Percentiles rank a stretch among this genome's conserved stretches.
Conservation (phyloP, 2,888 invertebrate genomes). For the Morpho achilles region DNA sequence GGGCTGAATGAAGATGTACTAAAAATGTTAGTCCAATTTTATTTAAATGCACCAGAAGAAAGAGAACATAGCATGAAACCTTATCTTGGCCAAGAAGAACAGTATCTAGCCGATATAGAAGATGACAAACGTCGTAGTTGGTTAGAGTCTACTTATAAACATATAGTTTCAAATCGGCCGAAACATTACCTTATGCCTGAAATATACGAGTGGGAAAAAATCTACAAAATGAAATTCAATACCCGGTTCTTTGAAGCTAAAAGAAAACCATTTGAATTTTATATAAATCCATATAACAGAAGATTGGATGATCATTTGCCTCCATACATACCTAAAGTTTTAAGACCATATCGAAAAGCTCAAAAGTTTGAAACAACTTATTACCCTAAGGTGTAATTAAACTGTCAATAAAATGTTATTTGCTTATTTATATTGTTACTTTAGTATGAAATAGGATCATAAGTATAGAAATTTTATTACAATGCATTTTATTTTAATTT, state of each 20-base stretch:
- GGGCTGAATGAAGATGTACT: conserved; percentile 91
- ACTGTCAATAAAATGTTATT: background rate
- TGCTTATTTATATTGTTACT: background rate
- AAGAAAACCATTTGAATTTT: conserved; percentile 84
- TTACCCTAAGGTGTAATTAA: conserved; percentile 77
- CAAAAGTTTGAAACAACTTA: conserved; percentile 83
- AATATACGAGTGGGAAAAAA: conserved; percentile 88
- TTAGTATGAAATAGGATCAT: background rate
- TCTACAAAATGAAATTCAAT: conserved; percentile 86
- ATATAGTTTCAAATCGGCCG: conserved; percentile 83
- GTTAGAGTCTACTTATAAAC: conserved; percentile 84
- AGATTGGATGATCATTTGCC: conserved; percentile 83
- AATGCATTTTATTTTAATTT: too few species aligned
- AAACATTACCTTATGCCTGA: conserved; percentile 82
- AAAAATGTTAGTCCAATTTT: conserved; percentile 85
- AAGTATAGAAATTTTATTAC: too few species aligned
- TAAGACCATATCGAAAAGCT: conserved; percentile 81
- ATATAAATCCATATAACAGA: conserved; percentile 80
- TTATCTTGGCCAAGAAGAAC: conserved; percentile 80
- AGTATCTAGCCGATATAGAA: conserved; percentile 82
- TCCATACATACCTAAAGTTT: conserved; percentile 83
- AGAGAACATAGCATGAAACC: conserved; percentile 84
- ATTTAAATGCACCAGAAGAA: conserved; percentile 83
- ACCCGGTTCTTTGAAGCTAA: conserved; percentile 84
- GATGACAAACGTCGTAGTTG: conserved; percentile 84